Conservation (phyloP, 2,113 vertebrate genomes). For the Serranochromis macrocephalus region DNA sequence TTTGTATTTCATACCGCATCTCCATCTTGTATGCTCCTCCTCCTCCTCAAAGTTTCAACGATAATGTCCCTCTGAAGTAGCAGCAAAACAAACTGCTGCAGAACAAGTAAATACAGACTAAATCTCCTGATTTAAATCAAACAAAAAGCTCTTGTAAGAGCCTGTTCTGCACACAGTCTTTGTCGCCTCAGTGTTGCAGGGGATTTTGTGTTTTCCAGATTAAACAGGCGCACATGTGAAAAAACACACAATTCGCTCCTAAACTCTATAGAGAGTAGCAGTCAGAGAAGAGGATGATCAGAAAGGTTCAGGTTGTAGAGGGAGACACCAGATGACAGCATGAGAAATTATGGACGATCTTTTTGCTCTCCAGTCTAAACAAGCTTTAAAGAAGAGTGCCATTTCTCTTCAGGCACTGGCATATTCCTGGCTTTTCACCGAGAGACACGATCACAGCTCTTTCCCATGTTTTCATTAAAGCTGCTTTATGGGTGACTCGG, state of each 20-base stretch:
- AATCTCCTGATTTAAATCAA: neutral
- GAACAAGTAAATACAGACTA: neutral
- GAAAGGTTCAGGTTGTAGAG: neutral
- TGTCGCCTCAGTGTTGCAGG: neutral
- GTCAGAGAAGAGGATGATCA: neutral
- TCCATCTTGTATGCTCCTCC: neutral
- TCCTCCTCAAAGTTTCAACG: neutral
- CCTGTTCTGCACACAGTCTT: neutral
- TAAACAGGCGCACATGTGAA: neutral
- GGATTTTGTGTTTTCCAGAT: constrained; percentile 1
- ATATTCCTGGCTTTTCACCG: constrained; percentile 19
- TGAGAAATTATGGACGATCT: constrained; percentile 14
- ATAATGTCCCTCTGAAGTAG: neutral
- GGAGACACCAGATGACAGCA: neutral
- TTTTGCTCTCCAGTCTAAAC: constrained; percentile 29
- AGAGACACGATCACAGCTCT: neutral
- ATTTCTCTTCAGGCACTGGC: constrained; percentile 25
- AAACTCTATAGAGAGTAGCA: neutral
- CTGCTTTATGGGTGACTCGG: neutral
- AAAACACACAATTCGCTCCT: neutral
- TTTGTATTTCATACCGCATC: neutral
- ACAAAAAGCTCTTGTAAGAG: neutral
- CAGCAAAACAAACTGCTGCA: neutral
- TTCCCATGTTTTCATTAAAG: constrained; percentile 7
- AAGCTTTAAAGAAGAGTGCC: constrained; percentile 6